A percentile compares a stretch with the other conserved stretches of the same genome.
Evolutionary conservation across 2,888 invertebrate genomes (phyloP).

Genomic region (Matsumyia berberina): DNA sequence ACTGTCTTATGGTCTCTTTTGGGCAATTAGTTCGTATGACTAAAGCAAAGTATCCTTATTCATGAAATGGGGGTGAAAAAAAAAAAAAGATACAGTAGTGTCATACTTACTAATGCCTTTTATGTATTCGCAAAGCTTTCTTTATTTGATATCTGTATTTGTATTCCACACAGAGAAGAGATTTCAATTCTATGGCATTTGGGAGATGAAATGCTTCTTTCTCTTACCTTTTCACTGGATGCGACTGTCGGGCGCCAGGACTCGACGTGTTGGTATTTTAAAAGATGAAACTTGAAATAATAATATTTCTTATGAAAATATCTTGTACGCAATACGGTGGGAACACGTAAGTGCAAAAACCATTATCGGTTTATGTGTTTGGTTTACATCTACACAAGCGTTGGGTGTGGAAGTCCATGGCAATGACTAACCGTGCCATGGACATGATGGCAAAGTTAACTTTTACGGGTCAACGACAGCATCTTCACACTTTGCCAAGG

Average conservation of each 20-base stretch:
- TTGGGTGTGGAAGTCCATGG: too few species aligned
- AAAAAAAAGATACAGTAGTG: too few species aligned
- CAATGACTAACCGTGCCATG: too few species aligned
- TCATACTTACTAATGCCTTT: too few species aligned
- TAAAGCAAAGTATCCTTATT: constrained; percentile 7
- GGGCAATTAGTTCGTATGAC: constrained; percentile 57
- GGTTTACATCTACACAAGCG: too few species aligned
- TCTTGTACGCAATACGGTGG: background rate
- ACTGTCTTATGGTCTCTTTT: constrained; percentile 10
- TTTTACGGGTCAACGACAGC: too few species aligned
- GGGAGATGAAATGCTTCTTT: constrained; percentile 1
- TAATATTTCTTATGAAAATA: background rate
- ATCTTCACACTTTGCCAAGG: too few species aligned
- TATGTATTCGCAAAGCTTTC: too few species aligned
- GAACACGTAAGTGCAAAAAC: too few species aligned
- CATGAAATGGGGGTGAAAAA: background rate
- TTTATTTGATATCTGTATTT: too few species aligned
- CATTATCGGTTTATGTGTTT: too few species aligned
- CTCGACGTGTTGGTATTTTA: constrained; percentile 53
- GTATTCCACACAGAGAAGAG: background rate
- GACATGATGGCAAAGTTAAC: too few species aligned
- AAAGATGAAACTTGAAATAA: constrained; percentile 13
- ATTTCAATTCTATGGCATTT: background rate
- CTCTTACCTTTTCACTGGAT: constrained; percentile 52
- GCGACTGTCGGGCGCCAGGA: constrained; percentile 55